A percentile compares a stretch with the other conserved stretches of the same genome.
phyloP scores from a whole-genome alignment of 2,888 invertebrate genomes.

The Lutraria lutraria region DNA sequence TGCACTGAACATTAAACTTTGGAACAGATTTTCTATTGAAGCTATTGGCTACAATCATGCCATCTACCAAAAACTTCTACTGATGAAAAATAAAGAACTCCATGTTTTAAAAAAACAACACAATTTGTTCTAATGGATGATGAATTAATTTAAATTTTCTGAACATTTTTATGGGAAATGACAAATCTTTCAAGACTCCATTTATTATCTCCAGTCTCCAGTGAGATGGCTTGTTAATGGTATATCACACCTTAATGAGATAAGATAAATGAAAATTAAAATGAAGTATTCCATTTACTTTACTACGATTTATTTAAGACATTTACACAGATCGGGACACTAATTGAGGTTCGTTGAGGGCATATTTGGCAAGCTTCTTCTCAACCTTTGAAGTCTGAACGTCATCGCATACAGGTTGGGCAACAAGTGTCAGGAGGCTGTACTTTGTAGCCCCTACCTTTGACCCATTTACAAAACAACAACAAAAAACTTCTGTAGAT shows the following conservation, averaged over 20 bases:
- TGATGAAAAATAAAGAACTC: background rate
- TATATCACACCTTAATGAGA: slow-evolving; percentile 22
- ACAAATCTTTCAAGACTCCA: slow-evolving; percentile 14
- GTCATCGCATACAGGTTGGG: background rate
- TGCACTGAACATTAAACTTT: too few species aligned
- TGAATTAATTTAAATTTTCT: background rate
- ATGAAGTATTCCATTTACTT: background rate
- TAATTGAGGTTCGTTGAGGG: background rate
- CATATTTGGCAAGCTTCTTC: slow-evolving; percentile 12
- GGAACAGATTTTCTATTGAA: background rate
- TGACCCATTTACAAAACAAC: background rate
- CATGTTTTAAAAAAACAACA: background rate
- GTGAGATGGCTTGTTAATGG: slow-evolving; percentile 13
- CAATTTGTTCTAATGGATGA: slow-evolving; percentile 12
- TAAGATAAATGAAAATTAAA: slow-evolving; percentile 10
- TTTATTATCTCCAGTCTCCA: slow-evolving; percentile 7
- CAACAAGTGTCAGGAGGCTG: background rate
- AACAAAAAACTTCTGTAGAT: background rate
- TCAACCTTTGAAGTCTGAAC: background rate
- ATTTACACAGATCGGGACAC: background rate
- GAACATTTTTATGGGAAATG: background rate
- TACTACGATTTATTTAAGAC: slow-evolving; percentile 2
- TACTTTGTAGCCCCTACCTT: background rate
- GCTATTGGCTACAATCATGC: background rate
- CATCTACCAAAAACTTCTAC: background rate